Evolutionary conservation across 2,113 vertebrate species (phyloP).

Genomic region (Noturus placidus): DNA sequence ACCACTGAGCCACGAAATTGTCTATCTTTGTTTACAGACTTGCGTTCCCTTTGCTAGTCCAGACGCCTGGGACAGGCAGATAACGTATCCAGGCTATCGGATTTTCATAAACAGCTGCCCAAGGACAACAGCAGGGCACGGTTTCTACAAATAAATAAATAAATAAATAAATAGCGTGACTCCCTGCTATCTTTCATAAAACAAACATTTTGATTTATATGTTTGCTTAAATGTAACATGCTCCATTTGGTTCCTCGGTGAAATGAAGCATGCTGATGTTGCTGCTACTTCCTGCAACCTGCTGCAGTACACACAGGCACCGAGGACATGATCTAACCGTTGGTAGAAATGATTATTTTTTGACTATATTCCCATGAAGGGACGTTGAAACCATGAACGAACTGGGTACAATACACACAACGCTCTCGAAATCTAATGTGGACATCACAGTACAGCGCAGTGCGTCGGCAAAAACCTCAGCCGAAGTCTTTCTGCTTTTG

Average conservation of each 20-base stretch:
- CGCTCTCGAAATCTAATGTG: too few species aligned
- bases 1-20: background rate
- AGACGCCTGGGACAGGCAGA: background rate
- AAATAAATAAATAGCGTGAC: too few species aligned
- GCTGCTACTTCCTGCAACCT: background rate
- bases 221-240: constrained; percentile 5
- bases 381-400: background rate
- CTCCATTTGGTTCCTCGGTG: background rate
- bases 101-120: background rate
- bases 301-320: background rate
- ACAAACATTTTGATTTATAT: background rate
- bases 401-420: background rate
- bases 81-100: background rate
- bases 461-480: background rate
- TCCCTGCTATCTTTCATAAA: background rate
- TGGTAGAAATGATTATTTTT: background rate
- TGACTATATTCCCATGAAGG: background rate
- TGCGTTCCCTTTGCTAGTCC: background rate
- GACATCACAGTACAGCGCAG: background rate
- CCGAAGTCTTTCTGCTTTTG: background rate
- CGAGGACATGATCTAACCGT: background rate
- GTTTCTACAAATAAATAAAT: too few species aligned
- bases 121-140: background rate
- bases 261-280: background rate
- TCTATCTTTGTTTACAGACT: background rate